Evolutionary conservation across 2,888 invertebrate species (phyloP), one percentile per base, ranked within the genome.

Genomic region (Oscheius onirici): DNA sequence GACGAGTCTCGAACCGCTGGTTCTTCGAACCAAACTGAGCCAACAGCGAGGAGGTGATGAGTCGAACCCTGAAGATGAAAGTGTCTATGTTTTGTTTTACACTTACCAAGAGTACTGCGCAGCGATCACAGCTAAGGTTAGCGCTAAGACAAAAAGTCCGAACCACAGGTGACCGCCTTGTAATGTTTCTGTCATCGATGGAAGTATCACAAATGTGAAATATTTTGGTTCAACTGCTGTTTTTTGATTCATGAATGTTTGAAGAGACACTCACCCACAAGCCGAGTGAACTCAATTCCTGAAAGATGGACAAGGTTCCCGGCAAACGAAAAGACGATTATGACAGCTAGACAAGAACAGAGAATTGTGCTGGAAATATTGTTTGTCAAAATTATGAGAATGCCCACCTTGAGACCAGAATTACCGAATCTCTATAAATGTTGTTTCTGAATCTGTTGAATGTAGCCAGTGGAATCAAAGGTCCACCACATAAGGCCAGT

Each of bases 401-500:
- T 17, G 67, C 78, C 63, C 51, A 83, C 85, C 86, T 74, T 0
- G 82, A 68, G 1, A 86, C 84, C 6, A 86, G 66, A 8, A 84
- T 72, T 3, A 81, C 80, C 1, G 86, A 81, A 60, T 86, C 86
- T 15, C 86, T 63, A 58, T 86, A 87, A 34, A 86, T 82, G 67
- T 86, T 86, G 65, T 86, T 86, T 11, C 86, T 72, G 54, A 77
- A 87, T 46, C 86, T 74, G 15, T 82, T 83, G 61, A 87, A 83
- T 6, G 79, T 78, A 0, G 86, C 86, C 83, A 86, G 85, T n/a
- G 83, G 81, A 26, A 86, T 84, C 8, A 85, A 72, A 1, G 83
- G 83, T 20, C 84, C 86, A 0, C 86, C 85, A 65, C 84, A 88
- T 46, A 89, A 88, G 13, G 89, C 89, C 54, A 89, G 76, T 3